These are phyloP conservation scores for Nothoprocta perdicaria DNA, from an alignment of 2,113 vertebrate genomes.

Conservation along the genomic window DNA sequence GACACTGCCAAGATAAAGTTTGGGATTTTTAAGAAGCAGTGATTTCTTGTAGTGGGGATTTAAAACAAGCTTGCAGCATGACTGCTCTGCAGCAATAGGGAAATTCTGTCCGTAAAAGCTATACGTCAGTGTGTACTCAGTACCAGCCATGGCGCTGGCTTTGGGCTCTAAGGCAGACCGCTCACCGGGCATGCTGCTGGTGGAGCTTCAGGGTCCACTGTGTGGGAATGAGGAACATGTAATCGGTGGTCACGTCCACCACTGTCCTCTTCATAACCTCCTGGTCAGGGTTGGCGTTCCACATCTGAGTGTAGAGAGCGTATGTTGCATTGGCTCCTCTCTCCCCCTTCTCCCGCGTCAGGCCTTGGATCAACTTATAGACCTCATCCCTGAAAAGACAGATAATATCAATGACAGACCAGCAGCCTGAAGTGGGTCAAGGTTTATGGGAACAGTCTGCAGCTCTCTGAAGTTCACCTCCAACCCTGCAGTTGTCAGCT, in stretches of 20 bases:
- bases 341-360: constrained; percentile 78
- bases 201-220: constrained; percentile 85
- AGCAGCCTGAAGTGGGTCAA: background rate
- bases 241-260: constrained; percentile 85
- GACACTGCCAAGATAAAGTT: background rate
- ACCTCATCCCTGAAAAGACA: constrained; percentile 77
- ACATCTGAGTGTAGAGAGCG: constrained; percentile 78
- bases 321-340: constrained; percentile 70
- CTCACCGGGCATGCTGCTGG: constrained; percentile 82
- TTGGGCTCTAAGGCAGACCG: background rate
- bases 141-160: background rate
- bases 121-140: background rate
- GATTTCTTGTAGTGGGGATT: background rate
- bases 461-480: background rate
- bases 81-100: background rate
- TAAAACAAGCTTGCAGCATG: background rate
- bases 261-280: constrained; percentile 85
- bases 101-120: background rate
- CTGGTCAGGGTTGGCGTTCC: constrained; percentile 73
- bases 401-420: background rate
- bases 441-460: background rate
- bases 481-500: background rate
- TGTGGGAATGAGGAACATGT: constrained; percentile 89
- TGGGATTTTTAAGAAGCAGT: background rate
- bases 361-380: constrained; percentile 73